Evolutionary conservation across 2,888 invertebrate species (phyloP), one percentile per base, ranked within the genome.

Genomic region (Dolomedes plantarius): DNA sequence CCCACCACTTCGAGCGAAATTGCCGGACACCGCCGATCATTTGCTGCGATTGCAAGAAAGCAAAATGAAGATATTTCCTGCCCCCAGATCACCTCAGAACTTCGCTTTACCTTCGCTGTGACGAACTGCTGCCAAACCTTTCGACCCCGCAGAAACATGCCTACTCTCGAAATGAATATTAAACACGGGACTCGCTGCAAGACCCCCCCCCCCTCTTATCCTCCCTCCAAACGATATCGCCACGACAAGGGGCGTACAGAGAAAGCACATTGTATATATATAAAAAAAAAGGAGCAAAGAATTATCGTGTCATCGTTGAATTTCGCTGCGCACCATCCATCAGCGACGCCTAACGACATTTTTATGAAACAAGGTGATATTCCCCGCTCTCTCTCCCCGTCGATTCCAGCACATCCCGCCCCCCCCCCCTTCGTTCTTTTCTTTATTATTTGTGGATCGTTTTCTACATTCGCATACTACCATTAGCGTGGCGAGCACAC

Each of bases 101-200:
- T n/a, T n/a, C n/a, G n/a, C n/a, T n/a, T n/a, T n/a, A n/a, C n/a
- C n/a, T n/a, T n/a, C n/a, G n/a, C n/a, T n/a, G n/a, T n/a, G n/a
- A n/a, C n/a, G n/a, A n/a, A n/a, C 41, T 23, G 23, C 5, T 65
- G 27, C 23, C 16, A 50, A 6, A 56, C 32, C 29, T 50, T 56
- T 56, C 11, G n/a, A 29, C 13, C 50, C 27, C 28, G 28, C 50
- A 32, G 28, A 29, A 62, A 31, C 36, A 68, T 67, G 50, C 68
- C 78, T 56, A 64, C 67, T 65, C 74, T 68, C 56, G 75, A 80
- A 68, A 82, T 82, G 75, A 75, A 82, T 82, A 82, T 82, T 82
- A 82, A 82, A 82, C 82, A 82, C 82, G 75, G 62, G 32, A 80
- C 50, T 41, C 65, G 27, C 46, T 32, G 28, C 72, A 72, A 62